phyloP scores from a whole-genome alignment of 2,888 invertebrate genomes.

The Sphaerophoria rueppellii region DNA sequence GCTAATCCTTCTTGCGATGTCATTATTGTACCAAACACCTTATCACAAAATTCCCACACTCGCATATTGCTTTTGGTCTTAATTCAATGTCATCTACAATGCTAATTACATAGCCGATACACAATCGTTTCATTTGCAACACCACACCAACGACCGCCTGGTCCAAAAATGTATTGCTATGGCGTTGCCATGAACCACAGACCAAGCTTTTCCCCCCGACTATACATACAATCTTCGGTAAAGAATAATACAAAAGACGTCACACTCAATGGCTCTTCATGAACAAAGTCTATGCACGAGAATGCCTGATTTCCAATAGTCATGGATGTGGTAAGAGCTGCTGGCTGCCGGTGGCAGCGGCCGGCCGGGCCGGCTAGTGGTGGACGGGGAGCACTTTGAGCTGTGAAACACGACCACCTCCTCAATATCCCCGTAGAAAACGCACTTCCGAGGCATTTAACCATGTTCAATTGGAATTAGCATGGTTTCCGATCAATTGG shows the following conservation, averaged over 20 bases:
- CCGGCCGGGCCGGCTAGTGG: too few relatives aligned
- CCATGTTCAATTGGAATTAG: slow-evolving; percentile 66
- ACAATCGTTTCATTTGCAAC: slow-evolving; percentile 43
- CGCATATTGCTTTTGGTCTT: slow-evolving; percentile 34
- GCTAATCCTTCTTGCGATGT: slow-evolving; percentile 48
- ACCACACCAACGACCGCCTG: slow-evolving; percentile 5
- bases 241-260: slow-evolving; percentile 18
- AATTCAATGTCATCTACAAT: slow-evolving; percentile 61
- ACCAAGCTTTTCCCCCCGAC: slow-evolving; percentile 2
- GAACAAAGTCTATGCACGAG: background rate
- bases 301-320: slow-evolving; percentile 10
- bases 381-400: background rate
- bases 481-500: slow-evolving; percentile 69
- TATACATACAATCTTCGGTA: too few relatives aligned
- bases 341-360: too few relatives aligned
- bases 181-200: slow-evolving; percentile 1
- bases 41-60: background rate
- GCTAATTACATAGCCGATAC: slow-evolving; percentile 62
- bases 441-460: slow-evolving; percentile 60
- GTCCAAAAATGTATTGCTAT: background rate
- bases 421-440: slow-evolving; percentile 26
- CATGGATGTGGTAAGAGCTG: too few relatives aligned
- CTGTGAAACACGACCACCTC: background rate
- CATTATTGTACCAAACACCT: background rate
- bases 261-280: slow-evolving; percentile 17